Percentiles rank a stretch among this genome's conserved stretches.
phyloP scores from a whole-genome alignment of 2,888 invertebrate species.

The Drosophila leonis region DNA sequence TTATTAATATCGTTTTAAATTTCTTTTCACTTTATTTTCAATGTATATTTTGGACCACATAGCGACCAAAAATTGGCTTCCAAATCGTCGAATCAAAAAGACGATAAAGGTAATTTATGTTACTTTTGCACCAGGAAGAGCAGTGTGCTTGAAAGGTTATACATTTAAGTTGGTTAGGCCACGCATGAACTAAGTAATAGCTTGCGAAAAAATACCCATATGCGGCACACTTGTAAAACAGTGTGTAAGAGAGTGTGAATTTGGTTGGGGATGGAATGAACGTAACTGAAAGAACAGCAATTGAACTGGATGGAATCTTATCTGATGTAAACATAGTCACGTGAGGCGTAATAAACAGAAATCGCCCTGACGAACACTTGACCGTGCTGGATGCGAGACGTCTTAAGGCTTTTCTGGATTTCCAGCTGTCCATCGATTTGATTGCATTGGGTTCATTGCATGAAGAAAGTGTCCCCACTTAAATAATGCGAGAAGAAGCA shows the following conservation, averaged over 20 bases:
- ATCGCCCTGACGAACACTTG: neutral
- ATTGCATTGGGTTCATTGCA: neutral
- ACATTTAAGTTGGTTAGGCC: conserved; percentile 41
- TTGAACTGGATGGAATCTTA: neutral
- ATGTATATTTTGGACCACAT: conserved; percentile 19
- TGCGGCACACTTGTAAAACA: conserved; percentile 38
- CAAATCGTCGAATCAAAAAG: conserved; percentile 82
- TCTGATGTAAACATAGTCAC: neutral
- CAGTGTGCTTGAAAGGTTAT: conserved; percentile 51
- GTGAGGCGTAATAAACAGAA: neutral
- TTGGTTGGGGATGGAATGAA: conserved; percentile 64
- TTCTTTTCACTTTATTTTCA: conserved; percentile 10
- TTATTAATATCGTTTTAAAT: conserved; percentile 19
- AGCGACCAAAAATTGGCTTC: conserved; percentile 78
- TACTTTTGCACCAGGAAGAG: conserved; percentile 49
- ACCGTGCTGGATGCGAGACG: neutral
- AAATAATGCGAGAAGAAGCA: neutral
- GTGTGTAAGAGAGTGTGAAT: conserved; percentile 80
- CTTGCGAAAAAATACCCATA: conserved; percentile 36
- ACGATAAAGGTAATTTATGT: conserved; percentile 85
- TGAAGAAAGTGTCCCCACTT: neutral
- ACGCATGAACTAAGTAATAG: conserved; percentile 50
- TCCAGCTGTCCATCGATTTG: neutral
- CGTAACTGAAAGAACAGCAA: conserved; percentile 3
- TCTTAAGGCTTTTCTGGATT: neutral